A percentile compares a stretch with the other conserved stretches of the same genome.
Conservation (phyloP, 2,888 invertebrate species). For the Platynereis dumerilii region DNA sequence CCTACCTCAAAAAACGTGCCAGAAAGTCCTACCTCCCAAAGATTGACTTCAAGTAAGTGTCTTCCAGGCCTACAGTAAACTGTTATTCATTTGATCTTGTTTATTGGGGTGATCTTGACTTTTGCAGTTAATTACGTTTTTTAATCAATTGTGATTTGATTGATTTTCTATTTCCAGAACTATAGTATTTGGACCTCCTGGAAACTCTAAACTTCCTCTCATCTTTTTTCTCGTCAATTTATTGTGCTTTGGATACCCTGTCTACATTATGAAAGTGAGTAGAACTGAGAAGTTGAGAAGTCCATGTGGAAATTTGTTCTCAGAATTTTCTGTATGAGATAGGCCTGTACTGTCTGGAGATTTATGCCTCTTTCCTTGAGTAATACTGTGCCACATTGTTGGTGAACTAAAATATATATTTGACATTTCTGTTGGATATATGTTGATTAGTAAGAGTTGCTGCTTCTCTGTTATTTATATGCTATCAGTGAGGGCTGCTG, state of each 20-base stretch:
- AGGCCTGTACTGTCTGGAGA: background rate
- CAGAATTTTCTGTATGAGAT: background rate
- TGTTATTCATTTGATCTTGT: too few species aligned
- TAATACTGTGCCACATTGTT: too few species aligned
- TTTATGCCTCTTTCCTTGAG: too few species aligned
- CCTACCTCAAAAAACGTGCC: slow-evolving; percentile 80
- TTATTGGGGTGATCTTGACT: too few species aligned
- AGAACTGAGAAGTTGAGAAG: too few species aligned
- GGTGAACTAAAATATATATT: background rate
- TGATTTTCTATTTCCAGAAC: slow-evolving; percentile 68
- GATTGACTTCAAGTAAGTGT: slow-evolving; percentile 80
- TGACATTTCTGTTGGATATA: too few species aligned
- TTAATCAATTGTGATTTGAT: too few species aligned
- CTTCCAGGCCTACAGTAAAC: too few species aligned
- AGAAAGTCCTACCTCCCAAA: slow-evolving; percentile 86
- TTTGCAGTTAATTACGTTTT: too few species aligned
- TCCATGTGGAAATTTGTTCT: too few species aligned
- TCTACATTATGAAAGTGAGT: slow-evolving; percentile 83
- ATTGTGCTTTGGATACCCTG: slow-evolving; percentile 89
- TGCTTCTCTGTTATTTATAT: background rate
- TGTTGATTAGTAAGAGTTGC: background rate
- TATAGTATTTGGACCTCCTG: slow-evolving; percentile 86
- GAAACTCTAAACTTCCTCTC: slow-evolving; percentile 87
- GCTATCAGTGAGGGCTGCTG: background rate
- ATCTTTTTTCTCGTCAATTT: slow-evolving; percentile 85